Evolutionary conservation across 2,888 invertebrate species (phyloP), one percentile per base, ranked within the genome.

Genomic region (Calephelis perditalis): DNA sequence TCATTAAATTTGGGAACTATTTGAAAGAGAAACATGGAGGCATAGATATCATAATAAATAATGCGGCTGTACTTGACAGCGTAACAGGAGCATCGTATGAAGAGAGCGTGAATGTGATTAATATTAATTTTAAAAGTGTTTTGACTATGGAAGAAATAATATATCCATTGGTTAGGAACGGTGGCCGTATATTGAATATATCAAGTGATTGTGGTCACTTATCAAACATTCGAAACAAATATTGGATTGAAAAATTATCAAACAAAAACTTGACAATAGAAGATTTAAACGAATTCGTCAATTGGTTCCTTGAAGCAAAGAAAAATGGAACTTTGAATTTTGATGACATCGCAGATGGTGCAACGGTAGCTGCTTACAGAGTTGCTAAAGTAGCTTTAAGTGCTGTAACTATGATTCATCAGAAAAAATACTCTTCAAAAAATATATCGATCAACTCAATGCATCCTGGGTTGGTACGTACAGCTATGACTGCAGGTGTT

Each of bases 391-490:
- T 96, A 0, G 95, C 93, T 2, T 82, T 96, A 3, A 92, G 92
- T 62, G 94, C 95, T 0, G 73, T 96, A 58, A 92, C 94, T 0
- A 81, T 92, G 44, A 79, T 95, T 56, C 95, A 95, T 68, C 95
- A 95, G 70, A 82, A 84, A 46, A 80, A 90, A 46, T 86, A 95
- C 11, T 77, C 77, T 9, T 84, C 89, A 0, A 90, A 92, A 61
- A 92, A 94, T 62, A 91, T 95, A 45, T 69, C 68, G 0, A 76
- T 87, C 0, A 95, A 95, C 77, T 85, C 92, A 9, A 92, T 94
- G 71, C 93, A 94, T 76, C 96, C 96, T 7, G 96, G 96, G 0
- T 92, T 94, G 68, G 95, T 96, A 0, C 92, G 92, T 64, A 96
- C 96, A 0, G 95, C 96, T 70, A 95, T 96, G 95, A 93, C 93